Base-by-base conservation (phyloP, 2,113 vertebrate species). In the Myotis brandtii region DNA sequence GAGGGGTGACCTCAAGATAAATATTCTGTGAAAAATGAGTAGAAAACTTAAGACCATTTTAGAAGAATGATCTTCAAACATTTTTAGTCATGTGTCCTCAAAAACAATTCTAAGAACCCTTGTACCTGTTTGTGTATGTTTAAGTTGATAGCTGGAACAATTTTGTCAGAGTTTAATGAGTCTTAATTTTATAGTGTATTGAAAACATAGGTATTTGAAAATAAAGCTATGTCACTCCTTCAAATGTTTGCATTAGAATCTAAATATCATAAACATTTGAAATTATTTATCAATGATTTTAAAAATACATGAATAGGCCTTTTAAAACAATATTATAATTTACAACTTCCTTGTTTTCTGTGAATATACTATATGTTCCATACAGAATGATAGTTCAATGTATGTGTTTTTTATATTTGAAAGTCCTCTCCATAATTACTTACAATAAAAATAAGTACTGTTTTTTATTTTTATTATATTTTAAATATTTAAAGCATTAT, bases 201-300 rank as follows among this genome's bases (percentile, higher is more conserved):
- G 11, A 77, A 90, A 91, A 72, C 91, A 37, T 37, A 54, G 25
- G 8, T 86, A 76, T 43, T 94, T 84, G 34, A 77, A 77, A 91
- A 83, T 62, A 64, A 91, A 77, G 17, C 52, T 40, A 18, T 69
- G n/a, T 40, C 12, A 62, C 25, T 75, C 37, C 40, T 75, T 91
- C 86, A 88, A 56, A 89, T 80, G 37, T 62, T 11, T 43, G 11
- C 12, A 62, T 88, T 94, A 66, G 34, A 84, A 64, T 84, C 8
- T 56, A 72, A 91, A 72, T 66, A 27, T 82, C 9, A 40, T 14
- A 93, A 46, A 62, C 43, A 56, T 72, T 88, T 56, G 46, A 87
- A 72, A 79, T 30, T 37, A 27, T n/a, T 67, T 52, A 62, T 59
- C 23, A 88, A 10, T 48, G 23, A 72, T 69, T 88, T 67, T 32